Base-by-base conservation (phyloP, 2,113 vertebrate species). In the Poeciliopsis occidentalis region DNA sequence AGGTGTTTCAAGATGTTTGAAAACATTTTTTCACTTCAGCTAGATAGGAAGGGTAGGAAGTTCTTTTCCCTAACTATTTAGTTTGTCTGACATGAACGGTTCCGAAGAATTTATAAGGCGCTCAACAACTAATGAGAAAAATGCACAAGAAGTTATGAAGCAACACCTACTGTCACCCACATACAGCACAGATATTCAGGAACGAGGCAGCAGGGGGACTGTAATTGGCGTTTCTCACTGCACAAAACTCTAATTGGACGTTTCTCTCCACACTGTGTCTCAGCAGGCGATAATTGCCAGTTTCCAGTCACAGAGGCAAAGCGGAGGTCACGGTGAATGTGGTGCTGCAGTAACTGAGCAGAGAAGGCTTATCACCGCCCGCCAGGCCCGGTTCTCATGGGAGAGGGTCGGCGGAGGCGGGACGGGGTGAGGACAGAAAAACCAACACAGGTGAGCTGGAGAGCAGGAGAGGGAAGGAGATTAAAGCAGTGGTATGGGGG, bases 231-330 rank as follows among this genome's bases (percentile, higher is more conserved):
- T 79, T 71, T 78, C 76, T 73, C 71, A 71, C 80, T 75, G 73
- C 3, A 0, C 1, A 31, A 30, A 60, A 73, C 82, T 86, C 80
- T 87, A 90, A 88, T 85, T 87, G 75, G 64, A 81, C 75, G 75
- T 76, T 85, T 80, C 64, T 64, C 63, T 71, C 73, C 66, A 64
- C 85, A 84, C 31, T 60, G n/a, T 78, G 75, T 74, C 72, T 73
- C 67, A 69, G 79, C 75, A 87, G 75, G 47, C 73, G 63, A 64
- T 83, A 76, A 86, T 73, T 79, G 79, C 26, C 77, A 39, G 75
- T 51, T 81, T 84, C 69, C 64, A 84, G 29, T 66, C 22, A 13
- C 73, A 26, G 65, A 87, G 71, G 77, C 24, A 71, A 75, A 69
- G 73, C 12, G 32, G 72, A 86, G 82, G 85, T 89, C 87, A 86